phyloP scores from a whole-genome alignment of 2,797 vertebrate genomes.

The Oceanodroma leucorhoa region DNA sequence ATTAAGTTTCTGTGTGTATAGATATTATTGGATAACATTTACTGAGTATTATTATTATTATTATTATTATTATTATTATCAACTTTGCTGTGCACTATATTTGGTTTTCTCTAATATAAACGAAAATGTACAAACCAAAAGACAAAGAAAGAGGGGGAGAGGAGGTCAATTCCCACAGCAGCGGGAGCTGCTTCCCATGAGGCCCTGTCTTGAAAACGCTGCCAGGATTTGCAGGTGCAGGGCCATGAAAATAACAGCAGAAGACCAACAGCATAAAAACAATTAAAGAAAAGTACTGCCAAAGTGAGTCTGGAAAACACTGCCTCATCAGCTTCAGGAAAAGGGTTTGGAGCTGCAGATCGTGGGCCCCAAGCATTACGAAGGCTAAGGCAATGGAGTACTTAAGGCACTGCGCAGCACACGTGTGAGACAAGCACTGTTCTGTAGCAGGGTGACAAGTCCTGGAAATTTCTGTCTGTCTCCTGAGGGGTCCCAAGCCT shows the following conservation, averaged over 20 bases:
- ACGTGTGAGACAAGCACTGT: background rate
- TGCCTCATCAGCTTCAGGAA: conserved; percentile 9
- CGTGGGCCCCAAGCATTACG: background rate
- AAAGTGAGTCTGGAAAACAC: conserved; percentile 44
- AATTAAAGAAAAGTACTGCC: conserved; percentile 21
- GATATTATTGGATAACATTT: background rate
- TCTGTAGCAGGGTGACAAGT: conserved; percentile 23
- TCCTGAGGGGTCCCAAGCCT: background rate
- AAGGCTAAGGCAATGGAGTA: background rate
- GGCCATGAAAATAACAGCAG: conserved; percentile 43
- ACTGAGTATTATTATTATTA: background rate
- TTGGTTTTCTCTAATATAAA: background rate
- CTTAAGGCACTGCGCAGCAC: background rate
- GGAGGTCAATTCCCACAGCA: conserved; percentile 7
- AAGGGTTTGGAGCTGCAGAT: background rate
- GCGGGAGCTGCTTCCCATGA: conserved; percentile 12
- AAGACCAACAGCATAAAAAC: conserved; percentile 34
- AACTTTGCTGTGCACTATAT: background rate
- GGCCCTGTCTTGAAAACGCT: background rate
- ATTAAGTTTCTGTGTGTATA: background rate
- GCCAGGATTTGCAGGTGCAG: conserved; percentile 64
- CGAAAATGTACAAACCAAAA: background rate
- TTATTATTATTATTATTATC: background rate
- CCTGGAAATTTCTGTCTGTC: background rate
- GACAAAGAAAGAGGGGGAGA: background rate